Evolutionary conservation across 1,140 invertebrate genomes (phyloP).

Genomic region (Drosophila yakuba): DNA sequence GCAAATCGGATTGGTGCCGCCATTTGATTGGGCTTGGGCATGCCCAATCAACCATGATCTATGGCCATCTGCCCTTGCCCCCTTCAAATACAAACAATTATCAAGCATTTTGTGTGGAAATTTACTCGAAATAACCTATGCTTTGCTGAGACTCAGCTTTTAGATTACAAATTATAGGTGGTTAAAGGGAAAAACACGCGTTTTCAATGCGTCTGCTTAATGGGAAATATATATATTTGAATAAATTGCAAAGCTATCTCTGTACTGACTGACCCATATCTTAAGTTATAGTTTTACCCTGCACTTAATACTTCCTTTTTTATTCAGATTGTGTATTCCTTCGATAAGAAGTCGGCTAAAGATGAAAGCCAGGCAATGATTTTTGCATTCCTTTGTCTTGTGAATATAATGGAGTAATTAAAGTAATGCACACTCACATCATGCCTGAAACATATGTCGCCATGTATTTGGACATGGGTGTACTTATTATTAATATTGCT

Average conservation of each 20-base stretch:
- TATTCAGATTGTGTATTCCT: background rate
- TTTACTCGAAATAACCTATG: background rate
- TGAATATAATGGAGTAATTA: constrained; percentile 12
- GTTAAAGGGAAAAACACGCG: too few relatives aligned
- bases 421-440: background rate
- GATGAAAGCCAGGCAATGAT: constrained; percentile 24
- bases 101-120: background rate
- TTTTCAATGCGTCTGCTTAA: too few relatives aligned
- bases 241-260: background rate
- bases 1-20: constrained; percentile 34
- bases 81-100: constrained; percentile 4
- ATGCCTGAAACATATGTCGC: constrained; percentile 8
- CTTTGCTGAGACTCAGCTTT: background rate
- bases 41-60: constrained; percentile 46
- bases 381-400: background rate
- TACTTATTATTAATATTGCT: constrained; percentile 14
- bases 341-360: constrained; percentile 26
- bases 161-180: background rate
- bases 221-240: too few relatives aligned
- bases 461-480: background rate
- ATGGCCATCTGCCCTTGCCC: constrained; percentile 36
- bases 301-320: background rate
- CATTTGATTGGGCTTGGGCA: constrained; percentile 32
- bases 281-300: background rate
- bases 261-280: constrained; percentile 26